Percentiles rank a stretch among this genome's conserved stretches.
phyloP scores from a whole-genome alignment of 2,113 vertebrate species.

The Phoxinus phoxinus region DNA sequence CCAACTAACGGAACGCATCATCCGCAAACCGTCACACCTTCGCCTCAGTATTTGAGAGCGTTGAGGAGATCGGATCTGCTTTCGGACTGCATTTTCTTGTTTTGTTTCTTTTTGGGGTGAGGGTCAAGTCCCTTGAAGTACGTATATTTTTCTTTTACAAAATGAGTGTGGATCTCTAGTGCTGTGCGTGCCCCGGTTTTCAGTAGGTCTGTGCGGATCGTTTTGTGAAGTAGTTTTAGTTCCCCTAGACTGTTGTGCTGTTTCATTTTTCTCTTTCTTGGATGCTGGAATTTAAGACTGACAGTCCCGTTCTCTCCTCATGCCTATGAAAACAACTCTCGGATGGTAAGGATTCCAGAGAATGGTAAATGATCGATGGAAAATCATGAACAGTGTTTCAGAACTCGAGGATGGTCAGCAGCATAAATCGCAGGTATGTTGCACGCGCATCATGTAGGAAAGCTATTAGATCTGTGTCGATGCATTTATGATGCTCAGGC shows the following conservation, averaged over 20 bases:
- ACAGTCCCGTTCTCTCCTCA: conserved; percentile 45
- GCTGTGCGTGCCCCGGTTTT: conserved; percentile 4
- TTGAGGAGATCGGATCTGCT: conserved; percentile 6
- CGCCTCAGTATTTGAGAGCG: background rate
- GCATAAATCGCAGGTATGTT: conserved; percentile 64
- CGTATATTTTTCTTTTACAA: conserved; percentile 35
- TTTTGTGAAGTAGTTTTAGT: conserved; percentile 51
- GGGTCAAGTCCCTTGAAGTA: conserved; percentile 50
- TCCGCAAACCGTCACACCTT: conserved; percentile 13
- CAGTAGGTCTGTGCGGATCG: conserved; percentile 13
- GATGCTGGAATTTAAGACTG: conserved; percentile 56
- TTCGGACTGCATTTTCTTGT: background rate
- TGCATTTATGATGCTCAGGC: background rate
- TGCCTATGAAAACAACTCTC: conserved; percentile 51
- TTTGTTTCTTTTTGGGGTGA: conserved; percentile 5
- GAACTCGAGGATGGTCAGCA: conserved; percentile 68
- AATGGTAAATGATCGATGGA: conserved; percentile 63
- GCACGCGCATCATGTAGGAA: background rate
- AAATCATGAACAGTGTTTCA: conserved; percentile 69
- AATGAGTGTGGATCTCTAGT: conserved; percentile 40
- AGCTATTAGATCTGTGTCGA: conserved; percentile 1
- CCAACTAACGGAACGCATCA: conserved; percentile 15
- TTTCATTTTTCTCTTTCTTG: conserved; percentile 15
- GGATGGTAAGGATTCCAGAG: conserved; percentile 58
- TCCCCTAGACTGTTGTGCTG: conserved; percentile 43